These are phyloP conservation scores for Microcebus ravelobensis DNA, from an alignment of 2,113 vertebrate species.

Conservation along the genomic window DNA sequence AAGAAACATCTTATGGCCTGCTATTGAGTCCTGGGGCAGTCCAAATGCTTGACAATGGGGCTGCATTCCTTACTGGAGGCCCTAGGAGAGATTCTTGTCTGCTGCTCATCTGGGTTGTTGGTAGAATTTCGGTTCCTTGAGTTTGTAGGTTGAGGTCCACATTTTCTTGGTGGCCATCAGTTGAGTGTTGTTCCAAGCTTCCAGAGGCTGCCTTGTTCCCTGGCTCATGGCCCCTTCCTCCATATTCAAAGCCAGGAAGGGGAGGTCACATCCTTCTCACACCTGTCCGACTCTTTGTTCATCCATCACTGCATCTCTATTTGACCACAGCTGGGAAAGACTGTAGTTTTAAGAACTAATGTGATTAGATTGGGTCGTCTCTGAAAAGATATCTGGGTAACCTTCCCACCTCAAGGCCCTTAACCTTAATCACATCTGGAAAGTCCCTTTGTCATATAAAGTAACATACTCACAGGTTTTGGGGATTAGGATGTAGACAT, in stretches of 20 bases:
- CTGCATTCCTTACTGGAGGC: neutral
- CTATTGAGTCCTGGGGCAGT: neutral
- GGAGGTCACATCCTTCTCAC: neutral
- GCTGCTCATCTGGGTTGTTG: neutral
- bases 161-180: neutral
- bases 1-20: neutral
- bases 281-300: neutral
- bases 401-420: neutral
- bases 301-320: neutral
- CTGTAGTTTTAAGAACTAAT: neutral
- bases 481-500: neutral
- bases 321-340: neutral
- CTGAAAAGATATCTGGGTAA: neutral
- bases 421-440: neutral
- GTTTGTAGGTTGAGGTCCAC: neutral
- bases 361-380: neutral
- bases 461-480: neutral
- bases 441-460: neutral
- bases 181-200: neutral
- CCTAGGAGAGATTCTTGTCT: neutral
- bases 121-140: neutral
- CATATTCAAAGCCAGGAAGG: neutral
- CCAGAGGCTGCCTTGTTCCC: neutral
- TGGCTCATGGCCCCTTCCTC: neutral
- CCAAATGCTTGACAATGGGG: neutral